phyloP scores from a whole-genome alignment of 2,797 vertebrate species.

The Parauchenoglanis ngamensis region DNA sequence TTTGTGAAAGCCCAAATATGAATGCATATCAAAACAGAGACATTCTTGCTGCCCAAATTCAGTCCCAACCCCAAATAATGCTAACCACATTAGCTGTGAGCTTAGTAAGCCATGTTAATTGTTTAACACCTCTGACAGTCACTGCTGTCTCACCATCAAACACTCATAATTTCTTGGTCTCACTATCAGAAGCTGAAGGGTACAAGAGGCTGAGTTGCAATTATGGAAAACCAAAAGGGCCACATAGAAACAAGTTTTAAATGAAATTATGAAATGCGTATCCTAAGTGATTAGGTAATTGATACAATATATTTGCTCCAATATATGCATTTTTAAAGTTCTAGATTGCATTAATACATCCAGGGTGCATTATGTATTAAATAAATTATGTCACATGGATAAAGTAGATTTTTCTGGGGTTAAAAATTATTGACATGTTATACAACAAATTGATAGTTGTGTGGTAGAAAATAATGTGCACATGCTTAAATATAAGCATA shows the following conservation, averaged over 20 bases:
- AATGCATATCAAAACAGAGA: background rate
- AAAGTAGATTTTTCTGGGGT: background rate
- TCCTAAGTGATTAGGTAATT: background rate
- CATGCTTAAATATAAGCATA: background rate
- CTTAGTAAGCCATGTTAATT: background rate
- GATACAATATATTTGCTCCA: background rate
- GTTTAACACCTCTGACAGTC: background rate
- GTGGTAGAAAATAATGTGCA: background rate
- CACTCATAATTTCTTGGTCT: background rate
- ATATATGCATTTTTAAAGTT: background rate
- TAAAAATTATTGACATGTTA: background rate
- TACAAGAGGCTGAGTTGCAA: background rate
- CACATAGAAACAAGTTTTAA: background rate
- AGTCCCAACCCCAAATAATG: background rate
- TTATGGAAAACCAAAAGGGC: background rate
- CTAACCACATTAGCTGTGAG: background rate
- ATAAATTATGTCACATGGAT: background rate
- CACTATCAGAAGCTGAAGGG: background rate
- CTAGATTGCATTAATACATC: background rate
- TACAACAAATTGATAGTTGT: background rate
- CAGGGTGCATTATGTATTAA: background rate
- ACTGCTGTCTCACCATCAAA: background rate
- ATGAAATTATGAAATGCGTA: background rate
- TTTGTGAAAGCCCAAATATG: background rate
- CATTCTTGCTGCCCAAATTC: background rate